Percentiles rank a stretch among this genome's conserved stretches.
These are phyloP conservation scores for Patella vulgata DNA, from an alignment of 1,140 invertebrate species.

Conservation along the genomic window DNA sequence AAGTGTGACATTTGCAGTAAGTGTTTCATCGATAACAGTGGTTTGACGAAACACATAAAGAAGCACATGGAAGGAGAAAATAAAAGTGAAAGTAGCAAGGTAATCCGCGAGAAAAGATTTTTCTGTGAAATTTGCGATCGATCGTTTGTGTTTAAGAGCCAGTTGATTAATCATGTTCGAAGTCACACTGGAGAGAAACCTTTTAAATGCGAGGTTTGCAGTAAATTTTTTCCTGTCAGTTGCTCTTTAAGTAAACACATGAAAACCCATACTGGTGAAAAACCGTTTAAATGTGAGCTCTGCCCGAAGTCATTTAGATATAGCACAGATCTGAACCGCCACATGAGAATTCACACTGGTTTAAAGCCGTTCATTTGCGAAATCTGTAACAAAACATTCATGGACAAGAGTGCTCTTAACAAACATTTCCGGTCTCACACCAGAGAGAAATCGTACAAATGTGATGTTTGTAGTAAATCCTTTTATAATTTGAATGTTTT, in stretches of 20 bases:
- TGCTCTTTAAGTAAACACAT: conserved; percentile 8
- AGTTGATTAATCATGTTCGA: too few relatives aligned
- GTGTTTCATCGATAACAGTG: too few relatives aligned
- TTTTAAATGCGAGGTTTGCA: conserved; percentile 27
- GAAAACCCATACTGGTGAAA: conserved; percentile 21
- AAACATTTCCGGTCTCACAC: conserved; percentile 85
- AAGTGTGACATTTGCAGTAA: too few relatives aligned
- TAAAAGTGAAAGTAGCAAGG: too few relatives aligned
- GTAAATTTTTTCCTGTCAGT: conserved; percentile 22
- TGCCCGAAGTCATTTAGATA: conserved; percentile 25
- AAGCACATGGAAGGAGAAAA: too few relatives aligned
- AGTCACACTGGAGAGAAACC: conserved; percentile 87
- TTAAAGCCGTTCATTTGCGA: conserved; percentile 68
- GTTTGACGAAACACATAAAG: too few relatives aligned
- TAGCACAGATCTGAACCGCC: conserved; percentile 14
- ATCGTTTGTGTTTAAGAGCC: too few relatives aligned
- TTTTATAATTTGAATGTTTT: conserved; percentile 30
- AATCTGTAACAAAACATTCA: conserved; percentile 89
- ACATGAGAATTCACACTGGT: conserved; percentile 30
- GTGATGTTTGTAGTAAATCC: conserved; percentile 62
- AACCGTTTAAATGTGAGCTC: conserved; percentile 26
- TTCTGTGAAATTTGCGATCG: too few relatives aligned
- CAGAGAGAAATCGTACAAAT: conserved; percentile 80
- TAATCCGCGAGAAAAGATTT: too few relatives aligned
- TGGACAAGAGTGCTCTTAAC: conserved; percentile 85